These are phyloP conservation scores for Alviniconcha strummeri DNA, from an alignment of 2,888 invertebrate genomes.

Conservation along the genomic window DNA sequence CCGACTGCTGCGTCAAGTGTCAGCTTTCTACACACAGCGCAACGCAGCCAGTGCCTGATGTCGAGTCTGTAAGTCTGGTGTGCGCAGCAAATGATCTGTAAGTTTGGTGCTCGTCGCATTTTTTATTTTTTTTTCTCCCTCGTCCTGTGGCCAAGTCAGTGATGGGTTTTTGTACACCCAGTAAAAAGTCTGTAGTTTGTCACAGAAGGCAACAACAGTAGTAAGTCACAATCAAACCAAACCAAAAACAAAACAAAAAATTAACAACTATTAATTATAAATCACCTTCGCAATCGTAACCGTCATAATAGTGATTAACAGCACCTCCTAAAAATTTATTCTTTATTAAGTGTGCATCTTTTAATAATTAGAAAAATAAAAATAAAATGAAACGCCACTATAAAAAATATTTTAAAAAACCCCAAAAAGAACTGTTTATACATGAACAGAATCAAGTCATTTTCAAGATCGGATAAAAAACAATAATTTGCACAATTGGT, in stretches of 20 bases:
- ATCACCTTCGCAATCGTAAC: background rate
- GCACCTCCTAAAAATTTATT: slow-evolving; percentile 22
- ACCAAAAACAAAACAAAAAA: background rate
- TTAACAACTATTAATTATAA: background rate
- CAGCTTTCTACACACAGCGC: background rate
- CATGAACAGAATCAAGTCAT: slow-evolving; percentile 2
- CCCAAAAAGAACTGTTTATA: slow-evolving; percentile 8
- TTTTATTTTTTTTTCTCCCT: slow-evolving; percentile 13
- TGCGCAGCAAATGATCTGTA: background rate
- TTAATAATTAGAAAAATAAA: background rate
- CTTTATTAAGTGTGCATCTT: background rate
- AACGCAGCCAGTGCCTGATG: slow-evolving; percentile 11
- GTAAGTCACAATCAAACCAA: slow-evolving; percentile 26
- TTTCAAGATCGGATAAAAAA: background rate
- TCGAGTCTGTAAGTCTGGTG: background rate
- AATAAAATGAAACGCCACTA: background rate
- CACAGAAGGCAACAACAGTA: slow-evolving; percentile 24
- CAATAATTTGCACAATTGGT: slow-evolving; percentile 28
- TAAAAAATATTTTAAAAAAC: background rate
- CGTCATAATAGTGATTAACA: background rate
- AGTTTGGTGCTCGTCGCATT: slow-evolving; percentile 1
- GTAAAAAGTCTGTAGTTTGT: slow-evolving; percentile 11
- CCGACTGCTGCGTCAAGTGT: background rate
- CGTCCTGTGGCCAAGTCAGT: slow-evolving; percentile 25
- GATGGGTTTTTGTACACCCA: background rate